Base-by-base conservation (phyloP, 2,797 vertebrate genomes). In the Meda fulgida region DNA sequence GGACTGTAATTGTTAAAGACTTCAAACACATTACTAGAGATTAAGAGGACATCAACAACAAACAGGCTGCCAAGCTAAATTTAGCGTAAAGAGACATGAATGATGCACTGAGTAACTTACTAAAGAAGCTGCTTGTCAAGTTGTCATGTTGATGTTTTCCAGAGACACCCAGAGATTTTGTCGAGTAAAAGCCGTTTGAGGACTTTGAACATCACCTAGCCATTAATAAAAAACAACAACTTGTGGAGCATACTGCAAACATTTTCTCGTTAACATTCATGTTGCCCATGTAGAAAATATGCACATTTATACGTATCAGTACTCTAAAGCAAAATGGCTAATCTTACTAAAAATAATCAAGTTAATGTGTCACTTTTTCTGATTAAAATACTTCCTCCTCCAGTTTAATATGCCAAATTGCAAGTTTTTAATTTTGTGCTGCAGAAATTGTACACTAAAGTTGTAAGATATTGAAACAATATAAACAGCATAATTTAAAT, bases 61-160 rank as follows among this genome's bases (percentile, higher is more conserved):
- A 65, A 19, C 14, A 83, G 43, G 43, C 8, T 21, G 11, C 7
- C 60, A 29, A 9, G 46, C 72, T 67, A 83, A 66, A 76, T 83
- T 76, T 53, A 76, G 70, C 55, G 26, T 34, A 60, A 19, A 75
- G 63, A 83, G 9, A 31, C 71, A 29, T 38, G 40, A 66, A 46
- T 43, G 76, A 29, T 65, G 46, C 10, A 46, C 21, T 76, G 60
- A 83, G 58, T 51, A 60, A 66, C 60, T 75, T 14, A 14, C 40
- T 21, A 23, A 53, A 38, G 31, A 51, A 66, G 40, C 71, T 51
- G 71, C 81, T 38, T 53, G 31, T 76, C 71, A 76, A 66, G 7
- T 67, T 76, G 29, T 51, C 43, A 75, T 38, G 43, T 36, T 75
- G 43, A 66, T 75, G 70, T 26, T 83, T 65, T 83, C 1, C 29